Evolutionary conservation across 2,113 vertebrate genomes (phyloP), one percentile per base, ranked within the genome.

Genomic region (Carassius carassius): DNA sequence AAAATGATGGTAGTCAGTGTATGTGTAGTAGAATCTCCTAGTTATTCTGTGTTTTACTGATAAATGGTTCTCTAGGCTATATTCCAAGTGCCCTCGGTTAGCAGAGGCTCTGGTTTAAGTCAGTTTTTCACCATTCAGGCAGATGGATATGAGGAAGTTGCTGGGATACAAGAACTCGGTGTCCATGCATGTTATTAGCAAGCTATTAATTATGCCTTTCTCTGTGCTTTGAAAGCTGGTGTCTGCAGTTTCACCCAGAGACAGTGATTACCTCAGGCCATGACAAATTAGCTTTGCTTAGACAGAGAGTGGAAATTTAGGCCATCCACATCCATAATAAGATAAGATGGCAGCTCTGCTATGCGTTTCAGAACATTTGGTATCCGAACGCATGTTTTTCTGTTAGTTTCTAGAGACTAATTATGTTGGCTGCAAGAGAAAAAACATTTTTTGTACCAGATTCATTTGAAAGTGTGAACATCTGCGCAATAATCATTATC

Each of bases 161-260:
- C 93, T 91, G 90, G 90, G 91, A 90, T 91, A 84, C 88, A 19
- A 82, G 86, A 79, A 87, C 79, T 78, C 83, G 37, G 85, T 88
- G 88, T 89, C 86, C 89, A 91, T 90, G 86, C 90, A 89, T 91
- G 88, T 91, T 90, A 88, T 89, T 90, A 86, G 86, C 87, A 88
- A 85, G 87, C 79, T 86, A 70, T 87, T 73, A 81, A 82, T 89
- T 88, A 84, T 54, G 32, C 89, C 82, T 84, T 49, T 75, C 17
- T 60, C 79, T 51, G 78, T 25, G 35, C 49, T 85, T 82, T 72
- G 67, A 35, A 83, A 83, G 69, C 69, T 73, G 60, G 72, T 81
- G 76, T 89, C 83, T 86, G 58, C 78, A 87, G 83, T 82, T 84
- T 86, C 83, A 87, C 85, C 70, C 80, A 67, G 56, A 87, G 81